Evolutionary conservation across 1,140 invertebrate genomes (phyloP), one percentile per base, ranked within the genome.

Genomic region (Eriosoma lanigerum): DNA sequence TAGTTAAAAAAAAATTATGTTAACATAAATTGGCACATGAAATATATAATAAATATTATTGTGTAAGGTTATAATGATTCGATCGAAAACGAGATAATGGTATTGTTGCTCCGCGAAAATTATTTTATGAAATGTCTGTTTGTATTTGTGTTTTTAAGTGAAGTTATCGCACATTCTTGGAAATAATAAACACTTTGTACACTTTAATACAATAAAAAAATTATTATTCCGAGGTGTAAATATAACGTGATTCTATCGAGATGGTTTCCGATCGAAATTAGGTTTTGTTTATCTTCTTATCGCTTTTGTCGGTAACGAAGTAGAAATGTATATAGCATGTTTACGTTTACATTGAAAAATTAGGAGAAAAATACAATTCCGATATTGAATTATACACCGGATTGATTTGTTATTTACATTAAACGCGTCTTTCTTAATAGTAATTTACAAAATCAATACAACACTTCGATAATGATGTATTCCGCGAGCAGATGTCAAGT

Each of bases 381-480:
- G 26, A n/a, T 72, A 52, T 52, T 72, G n/a, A 72, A 52, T 72
- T 72, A 52, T n/a, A 72, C 17, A 24, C n/a, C 13, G 48, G 9
- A 50, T n/a, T 52, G 26, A 72, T 52, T 26, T 21, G 21, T 26
- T 68, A 68, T 68, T 26, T 68, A 5, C 21, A 48, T 68, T 68
- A 5, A 26, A 6, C 3, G 17, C 44, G 26, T 48, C 19, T 19
- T 68, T 10, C 2, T 1, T 66, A 46, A 66, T 46, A 12, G 66
- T 19, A 68, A 26, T 48, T 58, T 58, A 24, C 21, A 58, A 58
- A 12, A 26, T 1, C 8, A 21, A 26, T 9, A 21, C 8, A 21
- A 58, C 54, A 26, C 54, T 58, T 3, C 21, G 26, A 54, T 12
- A 24, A 58, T 58, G 8, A 24, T 1, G 21, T 58, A 26, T 24